These are phyloP conservation scores for Megalops cyprinoides DNA, from an alignment of 2,797 vertebrate species.

Conservation along the genomic window DNA sequence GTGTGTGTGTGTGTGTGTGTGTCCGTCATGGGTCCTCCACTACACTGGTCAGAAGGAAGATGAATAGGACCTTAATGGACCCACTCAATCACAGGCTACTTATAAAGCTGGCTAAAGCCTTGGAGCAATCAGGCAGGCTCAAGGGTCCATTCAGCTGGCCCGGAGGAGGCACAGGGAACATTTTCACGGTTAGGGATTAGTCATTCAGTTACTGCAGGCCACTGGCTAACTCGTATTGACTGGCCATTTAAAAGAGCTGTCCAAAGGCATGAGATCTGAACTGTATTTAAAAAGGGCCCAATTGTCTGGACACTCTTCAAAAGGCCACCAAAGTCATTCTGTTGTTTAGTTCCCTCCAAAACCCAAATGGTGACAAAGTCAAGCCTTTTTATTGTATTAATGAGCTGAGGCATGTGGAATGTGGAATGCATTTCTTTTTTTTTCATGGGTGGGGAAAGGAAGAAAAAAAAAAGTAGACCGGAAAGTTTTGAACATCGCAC, in stretches of 20 bases:
- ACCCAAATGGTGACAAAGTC: slow-evolving; percentile 49
- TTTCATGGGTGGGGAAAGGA: slow-evolving; percentile 48
- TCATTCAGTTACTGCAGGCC: slow-evolving; percentile 61
- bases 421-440: slow-evolving; percentile 40
- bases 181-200: slow-evolving; percentile 66
- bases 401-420: slow-evolving; percentile 57
- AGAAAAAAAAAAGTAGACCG: slow-evolving; percentile 53
- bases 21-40: slow-evolving; percentile 61
- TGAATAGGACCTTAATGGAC: slow-evolving; percentile 71
- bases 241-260: slow-evolving; percentile 55
- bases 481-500: slow-evolving; percentile 55
- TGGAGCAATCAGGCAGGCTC: slow-evolving; percentile 62
- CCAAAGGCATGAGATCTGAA: slow-evolving; percentile 52
- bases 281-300: slow-evolving; percentile 43
- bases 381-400: slow-evolving; percentile 51
- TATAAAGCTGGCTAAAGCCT: slow-evolving; percentile 66
- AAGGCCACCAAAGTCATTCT: slow-evolving; percentile 62
- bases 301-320: slow-evolving; percentile 66
- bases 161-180: slow-evolving; percentile 55
- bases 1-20: slow-evolving; percentile 43
- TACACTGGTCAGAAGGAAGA: slow-evolving; percentile 56
- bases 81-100: slow-evolving; percentile 72
- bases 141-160: slow-evolving; percentile 43
- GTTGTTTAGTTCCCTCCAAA: slow-evolving; percentile 64
- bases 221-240: slow-evolving; percentile 57